Base-by-base conservation (phyloP, 2,797 vertebrate genomes). In the Neosilurus hyrtlii region DNA sequence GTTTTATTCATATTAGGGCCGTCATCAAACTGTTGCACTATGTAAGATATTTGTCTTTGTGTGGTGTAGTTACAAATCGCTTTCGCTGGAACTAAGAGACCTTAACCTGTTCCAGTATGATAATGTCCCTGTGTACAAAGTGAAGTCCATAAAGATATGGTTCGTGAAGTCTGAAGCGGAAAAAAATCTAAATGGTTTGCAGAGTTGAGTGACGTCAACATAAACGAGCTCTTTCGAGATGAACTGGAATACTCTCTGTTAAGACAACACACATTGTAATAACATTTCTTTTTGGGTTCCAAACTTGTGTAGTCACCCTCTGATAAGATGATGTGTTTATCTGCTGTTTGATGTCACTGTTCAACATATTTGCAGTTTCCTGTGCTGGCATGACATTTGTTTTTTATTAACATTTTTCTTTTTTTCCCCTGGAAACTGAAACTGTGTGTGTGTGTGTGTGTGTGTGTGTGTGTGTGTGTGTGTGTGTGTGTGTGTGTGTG, bases 311-410 rank as follows among this genome's bases (percentile, higher is more conserved):
- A 51, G 37, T 75, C 24, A 22, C 52, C 4, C 35, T 20, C 26
- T 37, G 18, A 76, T 76, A 76, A 76, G 56, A 22, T 75, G 56
- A 79, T 82, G 68, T 30, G 75, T 71, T 81, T 61, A 81, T 70
- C 24, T 71, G 62, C 61, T 74, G 62, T 54, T 66, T 79, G 54
- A 79, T 37, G 35, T 85, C 80, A 79, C 67, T 49, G 66, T 35
- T 61, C 16, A 81, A 51, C 20, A 49, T 66, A 63, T 63, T 37
- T 67, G 49, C 35, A 43, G 22, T n/a, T 57, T 57, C 79, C 63
- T 83, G 57, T 81, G 74, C 18, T 59, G 73, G 35, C 4, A 11
- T 59, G 73, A 37, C 30, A 20, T 52, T 35, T 30, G 26, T 57
- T 30, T n/a, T 11, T 73, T 15, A 26, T 14, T 11, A 51, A 14